These are phyloP conservation scores for Hexactinellida sp. DNA, from an alignment of 37 sponge, comb jelly and placozoan genomes.

Conservation along the genomic window DNA sequence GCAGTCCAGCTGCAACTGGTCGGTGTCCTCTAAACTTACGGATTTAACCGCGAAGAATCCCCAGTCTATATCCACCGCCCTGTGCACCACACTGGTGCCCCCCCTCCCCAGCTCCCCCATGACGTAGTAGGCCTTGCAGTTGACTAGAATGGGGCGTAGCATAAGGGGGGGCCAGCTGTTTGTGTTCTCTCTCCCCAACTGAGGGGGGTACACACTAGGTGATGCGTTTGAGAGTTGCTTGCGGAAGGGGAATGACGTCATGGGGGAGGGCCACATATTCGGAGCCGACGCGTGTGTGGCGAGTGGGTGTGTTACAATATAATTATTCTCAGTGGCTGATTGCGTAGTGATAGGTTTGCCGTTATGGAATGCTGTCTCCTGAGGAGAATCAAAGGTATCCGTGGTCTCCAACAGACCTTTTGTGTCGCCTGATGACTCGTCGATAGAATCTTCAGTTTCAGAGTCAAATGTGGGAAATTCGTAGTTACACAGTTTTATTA, in stretches of 20 bases:
- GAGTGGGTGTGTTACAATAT: not conserved
- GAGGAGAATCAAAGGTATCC: not conserved
- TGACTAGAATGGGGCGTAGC: not conserved
- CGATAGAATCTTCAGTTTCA: not conserved
- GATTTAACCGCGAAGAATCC: not conserved
- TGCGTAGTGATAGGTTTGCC: not conserved
- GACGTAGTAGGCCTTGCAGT: not conserved
- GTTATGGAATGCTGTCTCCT: not conserved
- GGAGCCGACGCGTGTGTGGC: not conserved
- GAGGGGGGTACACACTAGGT: not conserved
- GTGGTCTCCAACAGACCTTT: not conserved
- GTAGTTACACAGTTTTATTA: not conserved
- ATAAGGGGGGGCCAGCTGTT: not conserved
- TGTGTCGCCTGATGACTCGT: not conserved
- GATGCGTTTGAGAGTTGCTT: not conserved
- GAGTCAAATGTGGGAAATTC: not conserved
- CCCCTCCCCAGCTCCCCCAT: slow-evolving; percentile 1
- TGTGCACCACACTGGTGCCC: not conserved
- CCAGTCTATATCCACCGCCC: not conserved
- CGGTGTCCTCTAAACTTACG: not conserved
- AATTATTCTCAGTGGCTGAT: not conserved
- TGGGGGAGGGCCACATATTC: not conserved
- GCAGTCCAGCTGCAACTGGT: not conserved
- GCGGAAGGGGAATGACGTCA: no score
- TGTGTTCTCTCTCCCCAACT: not conserved